Evolutionary conservation across 2,797 vertebrate species (phyloP).

Genomic region (Emydoidea blandingii): DNA sequence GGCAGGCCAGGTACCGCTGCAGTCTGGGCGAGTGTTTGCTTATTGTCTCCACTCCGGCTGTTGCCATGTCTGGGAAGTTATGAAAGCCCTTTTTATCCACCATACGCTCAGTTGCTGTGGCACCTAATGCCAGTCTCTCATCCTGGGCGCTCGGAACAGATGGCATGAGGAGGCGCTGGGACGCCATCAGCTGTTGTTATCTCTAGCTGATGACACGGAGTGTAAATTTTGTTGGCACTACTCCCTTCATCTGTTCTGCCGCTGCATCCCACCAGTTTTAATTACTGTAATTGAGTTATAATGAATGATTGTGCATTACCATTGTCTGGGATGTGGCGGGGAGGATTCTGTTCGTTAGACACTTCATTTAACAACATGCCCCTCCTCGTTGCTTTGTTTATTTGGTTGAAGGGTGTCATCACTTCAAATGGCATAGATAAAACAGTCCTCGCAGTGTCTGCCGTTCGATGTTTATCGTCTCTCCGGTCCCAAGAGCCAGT

Average conservation of each 20-base stretch:
- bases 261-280: conserved; percentile 81
- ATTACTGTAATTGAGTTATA: conserved; percentile 85
- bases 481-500: neutral
- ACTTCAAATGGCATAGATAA: conserved; percentile 40
- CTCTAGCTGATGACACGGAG: conserved; percentile 79
- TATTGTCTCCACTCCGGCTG: neutral
- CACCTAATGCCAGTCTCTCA: neutral
- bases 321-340: conserved; percentile 68
- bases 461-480: neutral
- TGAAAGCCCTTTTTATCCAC: neutral
- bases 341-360: conserved; percentile 35
- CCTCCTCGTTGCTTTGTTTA: conserved; percentile 56
- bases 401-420: conserved; percentile 50
- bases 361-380: conserved; percentile 45
- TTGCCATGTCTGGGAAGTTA: neutral
- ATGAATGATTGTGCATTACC: conserved; percentile 77
- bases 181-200: conserved; percentile 77
- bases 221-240: conserved; percentile 75
- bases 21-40: neutral
- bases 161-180: conserved; percentile 74
- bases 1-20: neutral
- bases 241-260: conserved; percentile 77
- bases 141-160: conserved; percentile 74
- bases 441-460: neutral
- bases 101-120: neutral